Conservation (phyloP, 2,888 invertebrate species). For the Leptopterna dolabrata region DNA sequence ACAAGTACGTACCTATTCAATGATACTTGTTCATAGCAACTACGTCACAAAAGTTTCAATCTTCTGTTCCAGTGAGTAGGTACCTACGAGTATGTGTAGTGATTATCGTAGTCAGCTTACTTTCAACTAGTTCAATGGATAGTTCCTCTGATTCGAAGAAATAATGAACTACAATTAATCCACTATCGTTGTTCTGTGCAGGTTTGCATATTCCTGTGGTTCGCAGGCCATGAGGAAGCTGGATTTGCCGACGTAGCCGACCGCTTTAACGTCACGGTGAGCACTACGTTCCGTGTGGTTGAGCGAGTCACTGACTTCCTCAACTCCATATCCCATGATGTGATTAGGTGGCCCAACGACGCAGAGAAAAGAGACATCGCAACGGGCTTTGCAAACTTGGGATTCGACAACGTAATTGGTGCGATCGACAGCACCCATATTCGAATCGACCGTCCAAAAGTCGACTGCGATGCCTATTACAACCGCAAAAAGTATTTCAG, state of each 20-base stretch:
- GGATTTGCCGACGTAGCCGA: background rate
- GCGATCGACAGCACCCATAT: background rate
- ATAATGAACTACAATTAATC: no score
- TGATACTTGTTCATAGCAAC: no score
- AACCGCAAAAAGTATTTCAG: background rate
- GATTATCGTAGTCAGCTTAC: no score
- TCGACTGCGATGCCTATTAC: background rate
- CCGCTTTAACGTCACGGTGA: background rate
- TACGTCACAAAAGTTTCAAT: no score
- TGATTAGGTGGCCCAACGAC: background rate
- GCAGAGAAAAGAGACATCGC: background rate
- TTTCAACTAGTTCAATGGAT: no score
- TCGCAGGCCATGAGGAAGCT: no score
- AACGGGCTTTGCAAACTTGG: background rate
- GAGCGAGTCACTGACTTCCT: background rate
- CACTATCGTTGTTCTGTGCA: no score
- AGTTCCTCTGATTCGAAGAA: no score
- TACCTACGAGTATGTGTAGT: no score
- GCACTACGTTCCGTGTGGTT: background rate
- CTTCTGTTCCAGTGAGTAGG: no score
- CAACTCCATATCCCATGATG: background rate
- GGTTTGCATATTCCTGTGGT: no score
- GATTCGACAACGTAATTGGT: background rate
- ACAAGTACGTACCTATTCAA: no score
- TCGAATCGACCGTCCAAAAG: background rate